A percentile compares a stretch with the other conserved stretches of the same genome.
These are phyloP conservation scores for Drosophila helvetica DNA, from an alignment of 2,888 invertebrate genomes.

Conservation along the genomic window DNA sequence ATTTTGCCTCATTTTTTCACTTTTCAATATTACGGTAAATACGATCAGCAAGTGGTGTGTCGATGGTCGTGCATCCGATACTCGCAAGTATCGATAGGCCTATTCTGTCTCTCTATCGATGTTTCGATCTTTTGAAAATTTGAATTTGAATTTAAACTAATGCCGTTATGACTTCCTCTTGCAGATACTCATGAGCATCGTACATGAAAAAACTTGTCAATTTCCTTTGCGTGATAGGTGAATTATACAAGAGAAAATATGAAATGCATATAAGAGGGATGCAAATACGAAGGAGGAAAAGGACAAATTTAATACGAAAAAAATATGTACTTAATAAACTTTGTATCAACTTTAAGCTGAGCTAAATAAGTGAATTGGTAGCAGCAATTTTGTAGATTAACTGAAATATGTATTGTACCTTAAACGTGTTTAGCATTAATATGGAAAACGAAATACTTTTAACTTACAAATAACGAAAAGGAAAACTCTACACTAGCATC, in stretches of 20 bases:
- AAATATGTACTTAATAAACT: constrained; percentile 70
- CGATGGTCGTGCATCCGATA: not conserved
- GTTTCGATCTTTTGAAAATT: not conserved
- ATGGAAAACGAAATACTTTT: constrained; percentile 70
- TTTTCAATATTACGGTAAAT: not conserved
- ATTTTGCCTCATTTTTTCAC: not conserved
- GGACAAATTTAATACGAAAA: constrained; percentile 47
- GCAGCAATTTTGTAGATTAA: constrained; percentile 78
- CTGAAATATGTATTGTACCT: constrained; percentile 77
- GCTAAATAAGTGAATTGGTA: constrained; percentile 69
- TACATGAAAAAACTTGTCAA: constrained; percentile 86
- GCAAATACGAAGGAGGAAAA: constrained; percentile 32
- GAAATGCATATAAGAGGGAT: constrained; percentile 41
- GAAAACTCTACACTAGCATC: constrained; percentile 55
- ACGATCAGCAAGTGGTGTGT: not conserved
- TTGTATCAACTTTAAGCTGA: constrained; percentile 80
- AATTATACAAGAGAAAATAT: constrained; percentile 74
- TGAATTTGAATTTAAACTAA: not conserved
- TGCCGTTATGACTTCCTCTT: constrained; percentile 36
- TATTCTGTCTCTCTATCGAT: not conserved
- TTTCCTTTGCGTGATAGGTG: constrained; percentile 84
- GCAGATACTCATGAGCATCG: constrained; percentile 91
- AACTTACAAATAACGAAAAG: constrained; percentile 46
- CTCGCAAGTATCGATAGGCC: not conserved
- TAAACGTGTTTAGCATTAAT: constrained; percentile 76